Conservation (phyloP, 2,888 invertebrate genomes). For the Microctonus hyperodae region DNA sequence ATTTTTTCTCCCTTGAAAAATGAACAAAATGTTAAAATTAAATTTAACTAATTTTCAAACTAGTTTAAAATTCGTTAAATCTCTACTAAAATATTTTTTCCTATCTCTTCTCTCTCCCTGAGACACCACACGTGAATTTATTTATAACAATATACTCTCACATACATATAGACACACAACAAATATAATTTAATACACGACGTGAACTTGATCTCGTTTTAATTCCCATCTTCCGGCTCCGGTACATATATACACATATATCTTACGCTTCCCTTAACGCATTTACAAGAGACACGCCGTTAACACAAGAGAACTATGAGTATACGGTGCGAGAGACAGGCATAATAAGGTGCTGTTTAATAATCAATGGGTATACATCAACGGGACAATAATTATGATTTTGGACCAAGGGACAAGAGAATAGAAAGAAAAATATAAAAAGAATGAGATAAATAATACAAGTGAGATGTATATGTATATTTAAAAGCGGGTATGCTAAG, state of each 20-base stretch:
- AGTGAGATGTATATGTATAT: too few relatives aligned
- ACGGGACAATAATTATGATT: constrained; percentile 58
- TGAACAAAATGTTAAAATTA: too few relatives aligned
- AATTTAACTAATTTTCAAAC: too few relatives aligned
- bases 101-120: too few relatives aligned
- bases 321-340: constrained; percentile 38
- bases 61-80: too few relatives aligned
- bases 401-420: constrained; percentile 39
- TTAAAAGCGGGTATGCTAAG: constrained; percentile 61
- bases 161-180: neutral
- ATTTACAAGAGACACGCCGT: neutral
- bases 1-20: too few relatives aligned
- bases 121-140: too few relatives aligned
- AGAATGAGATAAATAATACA: neutral
- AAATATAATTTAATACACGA: neutral
- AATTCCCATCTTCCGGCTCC: constrained; percentile 18
- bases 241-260: neutral
- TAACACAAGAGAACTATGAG: neutral
- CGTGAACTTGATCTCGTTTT: constrained; percentile 18
- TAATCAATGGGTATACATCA: constrained; percentile 58
- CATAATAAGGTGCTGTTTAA: constrained; percentile 57
- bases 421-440: constrained; percentile 36
- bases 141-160: too few relatives aligned
- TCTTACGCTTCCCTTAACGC: constrained; percentile 7
- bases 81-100: too few relatives aligned